These are phyloP conservation scores for Panulirus ornatus DNA, from an alignment of 1,140 invertebrate genomes.

Conservation along the genomic window DNA sequence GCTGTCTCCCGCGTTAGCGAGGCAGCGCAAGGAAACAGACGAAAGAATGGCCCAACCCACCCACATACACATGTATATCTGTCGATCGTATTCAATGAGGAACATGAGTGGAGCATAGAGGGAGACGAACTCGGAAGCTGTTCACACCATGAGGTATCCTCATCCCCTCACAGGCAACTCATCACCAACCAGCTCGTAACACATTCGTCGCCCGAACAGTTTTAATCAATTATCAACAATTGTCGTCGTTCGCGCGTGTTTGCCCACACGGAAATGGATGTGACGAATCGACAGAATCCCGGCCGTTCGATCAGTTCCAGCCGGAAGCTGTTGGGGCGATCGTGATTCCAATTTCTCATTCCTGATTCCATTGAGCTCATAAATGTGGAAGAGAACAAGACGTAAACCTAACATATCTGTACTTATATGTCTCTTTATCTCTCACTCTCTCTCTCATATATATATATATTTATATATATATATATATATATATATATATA, in stretches of 20 bases:
- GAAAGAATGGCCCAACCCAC: background rate
- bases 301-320: slow-evolving; percentile 25
- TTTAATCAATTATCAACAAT: slow-evolving; percentile 31
- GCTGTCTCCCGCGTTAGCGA: too few relatives aligned
- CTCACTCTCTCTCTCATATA: too few relatives aligned
- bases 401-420: too few relatives aligned
- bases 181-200: background rate
- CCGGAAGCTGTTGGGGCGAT: slow-evolving; percentile 20
- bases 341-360: background rate
- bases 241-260: background rate
- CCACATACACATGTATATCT: too few relatives aligned
- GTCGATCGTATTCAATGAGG: too few relatives aligned
- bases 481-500: too few relatives aligned
- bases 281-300: slow-evolving; percentile 38
- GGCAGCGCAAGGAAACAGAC: background rate
- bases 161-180: too few relatives aligned
- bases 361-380: background rate
- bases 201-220: slow-evolving; percentile 22
- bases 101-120: too few relatives aligned
- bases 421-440: too few relatives aligned
- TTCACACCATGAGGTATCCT: too few relatives aligned
- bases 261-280: slow-evolving; percentile 9
- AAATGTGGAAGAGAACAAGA: background rate
- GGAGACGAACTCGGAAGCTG: too few relatives aligned
- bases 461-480: too few relatives aligned